Evolutionary conservation across 2,888 invertebrate species (phyloP).

Genomic region (Rhamphomyia laevipes): DNA sequence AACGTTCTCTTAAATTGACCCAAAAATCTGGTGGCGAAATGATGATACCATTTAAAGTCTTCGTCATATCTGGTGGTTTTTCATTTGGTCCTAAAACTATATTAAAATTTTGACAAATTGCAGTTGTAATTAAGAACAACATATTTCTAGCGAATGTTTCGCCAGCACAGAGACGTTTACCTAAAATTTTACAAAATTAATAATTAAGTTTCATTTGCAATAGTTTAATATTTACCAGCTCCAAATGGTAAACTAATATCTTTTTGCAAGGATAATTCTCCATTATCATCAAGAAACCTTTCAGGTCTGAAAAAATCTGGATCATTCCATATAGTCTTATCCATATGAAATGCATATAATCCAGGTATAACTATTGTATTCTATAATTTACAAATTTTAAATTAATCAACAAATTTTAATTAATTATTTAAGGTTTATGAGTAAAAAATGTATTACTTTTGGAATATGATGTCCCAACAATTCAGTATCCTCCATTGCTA

Average conservation of each 20-base stretch:
- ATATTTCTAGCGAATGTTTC: slow-evolving; percentile 57
- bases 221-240: slow-evolving; percentile 39
- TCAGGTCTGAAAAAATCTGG: slow-evolving; percentile 55
- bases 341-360: slow-evolving; percentile 43
- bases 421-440: background rate
- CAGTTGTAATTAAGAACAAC: slow-evolving; percentile 48
- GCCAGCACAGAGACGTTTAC: slow-evolving; percentile 56
- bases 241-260: slow-evolving; percentile 55
- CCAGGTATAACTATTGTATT: slow-evolving; percentile 45
- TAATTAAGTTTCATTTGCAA: too few species aligned
- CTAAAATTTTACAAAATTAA: slow-evolving; percentile 29
- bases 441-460: slow-evolving; percentile 37
- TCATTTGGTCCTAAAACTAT: slow-evolving; percentile 43
- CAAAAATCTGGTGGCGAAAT: slow-evolving; percentile 46
- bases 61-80: slow-evolving; percentile 35
- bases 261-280: slow-evolving; percentile 41
- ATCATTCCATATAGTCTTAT: slow-evolving; percentile 49
- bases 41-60: slow-evolving; percentile 41
- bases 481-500: slow-evolving; percentile 39
- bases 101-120: slow-evolving; percentile 51
- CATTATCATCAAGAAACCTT: slow-evolving; percentile 46
- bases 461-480: slow-evolving; percentile 47
- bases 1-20: slow-evolving; percentile 38
- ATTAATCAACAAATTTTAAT: background rate
- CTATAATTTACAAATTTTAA: slow-evolving; percentile 23